A percentile compares a stretch with the other conserved stretches of the same genome.
Evolutionary conservation across 2,113 vertebrate species (phyloP).

Genomic region (Gallinago undulata): DNA sequence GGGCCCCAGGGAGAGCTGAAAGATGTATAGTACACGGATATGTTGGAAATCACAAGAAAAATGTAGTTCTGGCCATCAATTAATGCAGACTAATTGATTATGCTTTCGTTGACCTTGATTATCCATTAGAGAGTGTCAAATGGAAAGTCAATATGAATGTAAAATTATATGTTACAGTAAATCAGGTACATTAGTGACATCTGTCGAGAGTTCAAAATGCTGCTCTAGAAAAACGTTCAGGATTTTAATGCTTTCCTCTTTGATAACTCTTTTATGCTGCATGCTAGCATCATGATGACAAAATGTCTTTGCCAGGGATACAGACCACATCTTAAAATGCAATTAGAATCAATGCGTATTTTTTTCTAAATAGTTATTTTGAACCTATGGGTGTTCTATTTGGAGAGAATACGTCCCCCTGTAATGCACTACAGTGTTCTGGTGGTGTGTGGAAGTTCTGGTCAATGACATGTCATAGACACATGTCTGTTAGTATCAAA

Average conservation of each 20-base stretch:
- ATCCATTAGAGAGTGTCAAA: constrained; percentile 41
- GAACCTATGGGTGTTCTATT: background rate
- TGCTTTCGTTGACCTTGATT: constrained; percentile 58
- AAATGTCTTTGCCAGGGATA: background rate
- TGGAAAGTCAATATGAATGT: constrained; percentile 43
- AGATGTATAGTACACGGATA: background rate
- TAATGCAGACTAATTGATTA: constrained; percentile 58
- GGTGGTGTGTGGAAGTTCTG: background rate
- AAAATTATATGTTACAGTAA: background rate
- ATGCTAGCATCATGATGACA: background rate
- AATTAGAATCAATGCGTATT: background rate
- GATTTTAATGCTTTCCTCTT: background rate
- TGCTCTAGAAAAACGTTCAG: background rate
- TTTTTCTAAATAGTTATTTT: background rate
- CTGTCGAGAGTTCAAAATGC: constrained; percentile 41
- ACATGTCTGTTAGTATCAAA: background rate
- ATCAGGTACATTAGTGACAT: constrained; percentile 53
- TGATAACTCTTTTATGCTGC: background rate
- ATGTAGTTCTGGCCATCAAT: constrained; percentile 20
- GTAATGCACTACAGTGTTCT: background rate
- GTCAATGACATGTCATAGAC: background rate
- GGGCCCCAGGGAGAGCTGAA: background rate
- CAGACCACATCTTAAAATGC: background rate
- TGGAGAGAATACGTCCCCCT: background rate
- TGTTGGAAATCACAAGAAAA: background rate